These are phyloP conservation scores for Plagodis dolabraria DNA, from an alignment of 2,888 invertebrate species.

Conservation along the genomic window DNA sequence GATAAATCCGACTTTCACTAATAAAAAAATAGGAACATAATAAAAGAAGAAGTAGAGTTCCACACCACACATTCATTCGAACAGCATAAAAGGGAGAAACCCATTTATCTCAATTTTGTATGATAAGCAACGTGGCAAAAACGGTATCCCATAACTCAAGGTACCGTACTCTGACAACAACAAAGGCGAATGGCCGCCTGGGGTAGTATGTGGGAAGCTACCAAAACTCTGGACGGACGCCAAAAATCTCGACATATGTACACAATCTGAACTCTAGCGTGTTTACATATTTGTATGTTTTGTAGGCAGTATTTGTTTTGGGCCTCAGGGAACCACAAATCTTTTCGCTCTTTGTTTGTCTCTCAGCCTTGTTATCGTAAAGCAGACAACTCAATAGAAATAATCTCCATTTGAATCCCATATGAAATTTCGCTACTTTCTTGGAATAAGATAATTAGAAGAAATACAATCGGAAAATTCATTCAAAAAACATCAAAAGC, in stretches of 20 bases:
- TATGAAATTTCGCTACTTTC: constrained; percentile 2
- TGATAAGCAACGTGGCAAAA: constrained; percentile 45
- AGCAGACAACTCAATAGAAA: constrained; percentile 16
- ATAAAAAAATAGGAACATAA: constrained; percentile 11
- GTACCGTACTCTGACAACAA: constrained; percentile 57
- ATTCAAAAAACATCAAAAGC: constrained; percentile 8
- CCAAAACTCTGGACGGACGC: constrained; percentile 61
- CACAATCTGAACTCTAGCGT: constrained; percentile 36
- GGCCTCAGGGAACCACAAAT: constrained; percentile 52
- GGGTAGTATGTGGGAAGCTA: constrained; percentile 58
- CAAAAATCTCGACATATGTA: constrained; percentile 62
- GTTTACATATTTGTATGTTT: constrained; percentile 45
- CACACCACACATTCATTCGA: constrained; percentile 14
- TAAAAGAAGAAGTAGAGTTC: constrained; percentile 18
- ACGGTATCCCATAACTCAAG: constrained; percentile 60
- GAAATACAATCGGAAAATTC: constrained; percentile 3
- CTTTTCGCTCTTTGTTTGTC: constrained; percentile 53
- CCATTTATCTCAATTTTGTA: constrained; percentile 41
- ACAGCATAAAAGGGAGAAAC: constrained; percentile 33
- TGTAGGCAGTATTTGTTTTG: constrained; percentile 56
- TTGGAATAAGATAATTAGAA: neutral
- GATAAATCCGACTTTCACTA: neutral
- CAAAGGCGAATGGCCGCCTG: constrained; percentile 60
- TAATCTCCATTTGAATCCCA: neutral
- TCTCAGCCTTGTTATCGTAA: constrained; percentile 23